Conservation (phyloP, 2,888 invertebrate genomes). For the Cactoblastis cactorum region DNA sequence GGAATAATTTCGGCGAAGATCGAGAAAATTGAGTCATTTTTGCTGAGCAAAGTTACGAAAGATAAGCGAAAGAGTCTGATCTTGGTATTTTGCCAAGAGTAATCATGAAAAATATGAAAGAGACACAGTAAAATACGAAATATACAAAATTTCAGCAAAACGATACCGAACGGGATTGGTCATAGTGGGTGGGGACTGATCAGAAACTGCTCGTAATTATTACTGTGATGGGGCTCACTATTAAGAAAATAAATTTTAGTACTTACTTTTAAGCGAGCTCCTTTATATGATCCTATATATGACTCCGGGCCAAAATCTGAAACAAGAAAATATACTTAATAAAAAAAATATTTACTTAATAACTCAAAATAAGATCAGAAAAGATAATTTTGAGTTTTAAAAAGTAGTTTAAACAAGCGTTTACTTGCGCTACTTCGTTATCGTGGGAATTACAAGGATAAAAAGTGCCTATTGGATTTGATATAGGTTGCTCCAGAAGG, state of each 20-base stretch:
- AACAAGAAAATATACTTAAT: constrained; percentile 35
- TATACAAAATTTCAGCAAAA: constrained; percentile 51
- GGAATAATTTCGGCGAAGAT: constrained; percentile 30
- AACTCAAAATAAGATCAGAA: no score
- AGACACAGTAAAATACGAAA: constrained; percentile 61
- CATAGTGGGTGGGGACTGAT: constrained; percentile 23
- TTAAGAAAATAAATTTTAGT: constrained; percentile 4
- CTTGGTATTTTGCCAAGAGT: constrained; percentile 70
- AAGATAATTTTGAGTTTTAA: no score
- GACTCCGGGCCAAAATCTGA: constrained; percentile 75
- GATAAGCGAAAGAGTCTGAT: constrained; percentile 65
- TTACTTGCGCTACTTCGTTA: no score
- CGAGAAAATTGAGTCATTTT: constrained; percentile 38
- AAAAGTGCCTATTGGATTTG: no score
- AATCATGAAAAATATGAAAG: constrained; percentile 70
- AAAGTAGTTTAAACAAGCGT: no score
- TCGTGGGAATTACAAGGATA: no score
- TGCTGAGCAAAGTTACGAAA: constrained; percentile 58
- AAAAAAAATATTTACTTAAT: no score
- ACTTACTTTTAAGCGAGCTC: constrained; percentile 68
- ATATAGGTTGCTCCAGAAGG: no score
- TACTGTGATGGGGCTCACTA: constrained; percentile 31
- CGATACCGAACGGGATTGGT: constrained; percentile 27
- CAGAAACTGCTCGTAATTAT: constrained; percentile 26
- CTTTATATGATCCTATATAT: constrained; percentile 67